A percentile compares a stretch with the other conserved stretches of the same genome.
Conservation (phyloP, 2,797 vertebrate genomes). For the Amniataba percoides region DNA sequence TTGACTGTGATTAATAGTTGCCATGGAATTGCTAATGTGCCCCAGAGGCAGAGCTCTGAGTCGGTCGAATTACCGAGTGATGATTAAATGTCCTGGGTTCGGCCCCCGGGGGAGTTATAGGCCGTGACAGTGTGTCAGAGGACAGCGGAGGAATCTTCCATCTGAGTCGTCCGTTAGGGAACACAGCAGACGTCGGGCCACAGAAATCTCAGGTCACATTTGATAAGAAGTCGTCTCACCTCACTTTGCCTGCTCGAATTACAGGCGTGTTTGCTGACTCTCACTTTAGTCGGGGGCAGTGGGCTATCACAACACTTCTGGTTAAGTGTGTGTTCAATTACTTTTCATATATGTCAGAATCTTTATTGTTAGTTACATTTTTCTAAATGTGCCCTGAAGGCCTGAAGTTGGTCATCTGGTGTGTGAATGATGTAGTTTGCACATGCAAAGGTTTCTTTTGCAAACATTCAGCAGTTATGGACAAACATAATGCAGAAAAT, state of each 20-base stretch:
- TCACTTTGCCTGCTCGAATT: constrained; percentile 48
- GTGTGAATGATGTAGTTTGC: not conserved
- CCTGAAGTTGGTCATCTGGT: not conserved
- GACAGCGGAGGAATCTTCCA: constrained; percentile 52
- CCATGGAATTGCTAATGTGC: constrained; percentile 73
- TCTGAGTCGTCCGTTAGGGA: constrained; percentile 46
- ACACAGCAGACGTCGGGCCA: constrained; percentile 25
- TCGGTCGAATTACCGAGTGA: constrained; percentile 62
- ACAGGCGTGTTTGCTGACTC: not conserved
- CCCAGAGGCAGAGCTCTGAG: constrained; percentile 65
- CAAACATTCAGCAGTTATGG: not conserved
- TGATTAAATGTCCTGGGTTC: constrained; percentile 71
- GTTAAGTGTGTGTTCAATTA: constrained; percentile 9
- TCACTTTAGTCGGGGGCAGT: not conserved
- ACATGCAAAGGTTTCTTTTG: not conserved
- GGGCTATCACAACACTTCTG: constrained; percentile 8
- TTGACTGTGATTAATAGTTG: constrained; percentile 78
- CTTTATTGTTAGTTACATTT: not conserved
- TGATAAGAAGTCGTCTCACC: constrained; percentile 27
- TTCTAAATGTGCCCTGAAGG: not conserved
- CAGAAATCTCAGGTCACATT: constrained; percentile 32
- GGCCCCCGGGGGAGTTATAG: constrained; percentile 39
- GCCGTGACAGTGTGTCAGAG: constrained; percentile 65
- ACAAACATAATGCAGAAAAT: not conserved
- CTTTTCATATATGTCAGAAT: not conserved